Base-by-base conservation (phyloP, 2,888 invertebrate genomes). In the Rhaphigaster nebulosa region DNA sequence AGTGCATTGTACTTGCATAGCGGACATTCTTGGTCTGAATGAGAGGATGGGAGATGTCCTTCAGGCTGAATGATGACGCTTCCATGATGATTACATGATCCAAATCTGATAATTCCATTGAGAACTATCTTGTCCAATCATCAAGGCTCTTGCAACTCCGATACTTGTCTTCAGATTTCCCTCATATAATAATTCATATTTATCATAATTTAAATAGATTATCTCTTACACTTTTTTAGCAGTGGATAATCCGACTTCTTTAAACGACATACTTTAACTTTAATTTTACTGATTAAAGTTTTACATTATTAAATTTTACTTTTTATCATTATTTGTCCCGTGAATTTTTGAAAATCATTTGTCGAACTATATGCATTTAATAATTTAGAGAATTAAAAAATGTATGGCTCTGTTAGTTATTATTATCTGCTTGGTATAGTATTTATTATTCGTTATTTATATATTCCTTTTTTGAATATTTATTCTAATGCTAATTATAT, bases 51-150 rank as follows among this genome's bases (percentile, higher is more conserved):
- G 1, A 26, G 26, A 45, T 45, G 84, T 84, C 84, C 84, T 50
- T 84, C 5, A 84, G 45, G 45, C 13, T 84, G 84, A 84, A 41
- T 84, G 84, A 84, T 84, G 84, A 84, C 26, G 84, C 84, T 50
- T 50, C 84, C 45, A 15, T 84, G 84, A 84, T 45, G 84, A 84
- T 84, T 84, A 84, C 84, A 84, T 45, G 84, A 84, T 84, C 84
- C 84, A 84, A 84, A 84, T 84, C 84, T 84, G 45, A 84, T 84
- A 84, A 84, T 84, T 84, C 84, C 84, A 84, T 84, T 50, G 45
- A 50, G 84, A 84, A 41, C 84, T 84, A 84, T 84, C 84, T 76
- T 84, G 84, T 45, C 38, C 45, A 84, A 84, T 84, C 45, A 84
- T 84, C 84, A n/a, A 12, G 84, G 45, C 45, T n/a, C 29, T 45